Percentiles rank a stretch among this genome's conserved stretches.
Evolutionary conservation across 2,113 vertebrate genomes (phyloP).

Genomic region (Polypterus senegalus): DNA sequence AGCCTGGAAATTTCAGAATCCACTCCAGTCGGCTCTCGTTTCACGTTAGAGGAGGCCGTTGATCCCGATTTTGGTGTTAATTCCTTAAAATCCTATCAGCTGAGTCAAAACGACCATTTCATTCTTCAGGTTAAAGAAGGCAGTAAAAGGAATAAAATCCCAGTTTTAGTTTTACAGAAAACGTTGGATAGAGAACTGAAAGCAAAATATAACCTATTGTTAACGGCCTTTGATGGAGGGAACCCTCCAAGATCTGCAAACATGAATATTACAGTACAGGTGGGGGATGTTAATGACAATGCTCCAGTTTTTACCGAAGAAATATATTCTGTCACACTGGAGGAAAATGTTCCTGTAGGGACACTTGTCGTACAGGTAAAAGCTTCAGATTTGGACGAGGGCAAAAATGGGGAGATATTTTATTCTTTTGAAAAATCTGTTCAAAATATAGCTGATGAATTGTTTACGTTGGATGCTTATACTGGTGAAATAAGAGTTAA

Average conservation of each 20-base stretch:
- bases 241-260: conserved; percentile 21
- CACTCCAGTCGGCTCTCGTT: conserved; percentile 1
- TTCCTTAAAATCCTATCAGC: conserved; percentile 3
- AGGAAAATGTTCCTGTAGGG: conserved; percentile 19
- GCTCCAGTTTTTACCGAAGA: conserved; percentile 32
- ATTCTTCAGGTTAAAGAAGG: conserved; percentile 32
- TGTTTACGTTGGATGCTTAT: conserved; percentile 26
- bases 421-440: conserved; percentile 35
- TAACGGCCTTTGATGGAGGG: conserved; percentile 31
- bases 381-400: conserved; percentile 43
- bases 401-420: conserved; percentile 35
- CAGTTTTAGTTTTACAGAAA: conserved; percentile 29
- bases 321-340: conserved; percentile 16
- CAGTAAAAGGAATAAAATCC: conserved; percentile 31
- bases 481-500: conserved; percentile 38
- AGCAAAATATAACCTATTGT: conserved; percentile 17
- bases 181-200: conserved; percentile 34
- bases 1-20: conserved; percentile 8
- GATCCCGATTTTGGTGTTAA: neutral
- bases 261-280: conserved; percentile 21
- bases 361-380: conserved; percentile 32
- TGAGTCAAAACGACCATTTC: conserved; percentile 30
- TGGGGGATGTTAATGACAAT: conserved; percentile 34
- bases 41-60: conserved; percentile 3
- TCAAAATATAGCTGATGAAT: conserved; percentile 7